phyloP scores from a whole-genome alignment of 2,888 invertebrate species.

The Chirona hameri region DNA sequence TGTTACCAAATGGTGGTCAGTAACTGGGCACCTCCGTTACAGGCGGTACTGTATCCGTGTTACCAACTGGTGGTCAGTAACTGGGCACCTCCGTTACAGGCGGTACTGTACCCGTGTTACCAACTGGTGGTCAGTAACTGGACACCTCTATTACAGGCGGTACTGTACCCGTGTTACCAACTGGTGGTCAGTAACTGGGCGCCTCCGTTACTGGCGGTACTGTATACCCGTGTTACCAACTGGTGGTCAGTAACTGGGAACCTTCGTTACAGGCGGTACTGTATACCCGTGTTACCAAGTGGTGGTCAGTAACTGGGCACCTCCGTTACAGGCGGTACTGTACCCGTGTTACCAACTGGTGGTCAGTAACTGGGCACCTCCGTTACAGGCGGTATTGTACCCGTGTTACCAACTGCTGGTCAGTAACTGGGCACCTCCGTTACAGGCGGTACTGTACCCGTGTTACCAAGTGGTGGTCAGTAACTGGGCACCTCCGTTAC shows the following conservation, averaged over 20 bases:
- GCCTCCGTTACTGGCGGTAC: constrained; percentile 54
- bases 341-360: constrained; percentile 77
- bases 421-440: constrained; percentile 74
- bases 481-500: constrained; percentile 69
- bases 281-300: constrained; percentile 76
- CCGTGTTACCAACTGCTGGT: constrained; percentile 75
- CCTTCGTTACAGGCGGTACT: constrained; percentile 55
- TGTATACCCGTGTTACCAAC: constrained; percentile 76
- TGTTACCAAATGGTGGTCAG: constrained; percentile 74
- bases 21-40: constrained; percentile 69
- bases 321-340: constrained; percentile 53
- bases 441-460: constrained; percentile 57
- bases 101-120: constrained; percentile 66
- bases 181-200: constrained; percentile 76
- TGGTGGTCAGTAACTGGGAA: constrained; percentile 75
- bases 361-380: constrained; percentile 77
- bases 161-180: constrained; percentile 72
- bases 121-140: constrained; percentile 73
- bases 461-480: constrained; percentile 74
- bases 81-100: constrained; percentile 66
- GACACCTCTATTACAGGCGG: constrained; percentile 61
- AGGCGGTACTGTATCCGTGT: constrained; percentile 60
- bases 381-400: constrained; percentile 54
- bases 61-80: constrained; percentile 74
- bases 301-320: constrained; percentile 76